These are phyloP conservation scores for Neogobius melanostomus DNA, from an alignment of 2,113 vertebrate species.

Conservation along the genomic window DNA sequence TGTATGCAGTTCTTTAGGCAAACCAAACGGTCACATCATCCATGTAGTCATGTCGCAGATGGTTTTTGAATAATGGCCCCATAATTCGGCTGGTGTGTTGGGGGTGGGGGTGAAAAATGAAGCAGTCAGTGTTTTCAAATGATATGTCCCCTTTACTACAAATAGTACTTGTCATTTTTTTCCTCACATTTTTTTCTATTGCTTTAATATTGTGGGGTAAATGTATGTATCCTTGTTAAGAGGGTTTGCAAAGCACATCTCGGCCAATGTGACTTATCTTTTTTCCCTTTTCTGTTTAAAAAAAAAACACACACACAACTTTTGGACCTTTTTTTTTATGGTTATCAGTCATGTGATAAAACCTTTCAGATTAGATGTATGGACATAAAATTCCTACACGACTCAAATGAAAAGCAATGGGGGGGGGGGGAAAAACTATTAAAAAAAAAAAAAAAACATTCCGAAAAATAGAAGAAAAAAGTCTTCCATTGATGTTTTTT, in stretches of 20 bases:
- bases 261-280: conserved; percentile 23
- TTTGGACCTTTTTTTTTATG: conserved; percentile 18
- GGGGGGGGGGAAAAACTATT: not conserved
- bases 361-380: conserved; percentile 18
- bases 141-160: conserved; percentile 31
- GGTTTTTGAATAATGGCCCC: conserved; percentile 12
- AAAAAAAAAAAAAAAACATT: conserved; percentile 70
- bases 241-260: conserved; percentile 61
- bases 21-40: conserved; percentile 20
- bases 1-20: conserved; percentile 27
- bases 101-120: conserved; percentile 17
- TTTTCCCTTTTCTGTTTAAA: conserved; percentile 22
- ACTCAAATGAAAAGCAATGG: conserved; percentile 24
- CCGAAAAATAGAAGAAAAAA: conserved; percentile 68
- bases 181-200: conserved; percentile 3
- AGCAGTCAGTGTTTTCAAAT: conserved; percentile 31
- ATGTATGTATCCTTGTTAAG: conserved; percentile 33
- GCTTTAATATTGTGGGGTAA: conserved; percentile 46
- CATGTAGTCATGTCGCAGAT: conserved; percentile 23
- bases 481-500: conserved; percentile 73
- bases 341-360: conserved; percentile 7
- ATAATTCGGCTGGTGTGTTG: conserved; percentile 21
- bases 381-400: conserved; percentile 8
- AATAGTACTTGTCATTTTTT: conserved; percentile 13
- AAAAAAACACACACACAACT: conserved; percentile 6